Evolutionary conservation across 2,888 invertebrate genomes (phyloP).

Genomic region (Mimas tiliae): DNA sequence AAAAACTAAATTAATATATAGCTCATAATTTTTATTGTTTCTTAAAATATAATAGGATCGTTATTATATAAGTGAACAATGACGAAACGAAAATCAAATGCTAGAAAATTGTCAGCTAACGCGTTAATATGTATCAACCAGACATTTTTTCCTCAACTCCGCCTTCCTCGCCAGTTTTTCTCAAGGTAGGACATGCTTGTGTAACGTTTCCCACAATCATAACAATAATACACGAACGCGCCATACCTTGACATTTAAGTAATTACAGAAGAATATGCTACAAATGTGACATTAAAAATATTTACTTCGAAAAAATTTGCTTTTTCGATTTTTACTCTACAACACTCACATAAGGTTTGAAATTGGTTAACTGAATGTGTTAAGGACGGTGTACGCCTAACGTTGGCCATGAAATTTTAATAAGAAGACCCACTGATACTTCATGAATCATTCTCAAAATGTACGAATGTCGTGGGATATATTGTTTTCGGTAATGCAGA

Average conservation of each 20-base stretch:
- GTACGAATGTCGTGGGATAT: background rate
- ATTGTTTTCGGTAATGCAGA: background rate
- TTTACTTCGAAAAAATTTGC: background rate
- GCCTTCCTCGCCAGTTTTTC: background rate
- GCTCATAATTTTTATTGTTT: too few species aligned
- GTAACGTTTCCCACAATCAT: background rate
- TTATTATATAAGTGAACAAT: background rate
- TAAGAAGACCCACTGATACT: constrained; percentile 7
- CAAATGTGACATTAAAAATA: constrained; percentile 23
- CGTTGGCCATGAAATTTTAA: constrained; percentile 9
- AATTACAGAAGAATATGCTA: constrained; percentile 30
- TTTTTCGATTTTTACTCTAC: background rate
- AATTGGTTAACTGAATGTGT: background rate
- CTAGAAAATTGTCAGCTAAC: background rate
- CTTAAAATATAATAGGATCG: background rate
- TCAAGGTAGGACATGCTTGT: background rate
- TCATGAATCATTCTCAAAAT: constrained; percentile 16
- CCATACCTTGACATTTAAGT: constrained; percentile 36
- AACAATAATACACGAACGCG: background rate
- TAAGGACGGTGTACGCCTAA: background rate
- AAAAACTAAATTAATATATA: too few species aligned
- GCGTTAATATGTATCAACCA: background rate
- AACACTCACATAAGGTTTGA: background rate
- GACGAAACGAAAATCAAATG: background rate
- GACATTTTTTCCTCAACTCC: background rate